A percentile compares a stretch with the other conserved stretches of the same genome.
These are phyloP conservation scores for Elephantulus edwardii DNA, from an alignment of 2,113 vertebrate genomes.

Conservation along the genomic window DNA sequence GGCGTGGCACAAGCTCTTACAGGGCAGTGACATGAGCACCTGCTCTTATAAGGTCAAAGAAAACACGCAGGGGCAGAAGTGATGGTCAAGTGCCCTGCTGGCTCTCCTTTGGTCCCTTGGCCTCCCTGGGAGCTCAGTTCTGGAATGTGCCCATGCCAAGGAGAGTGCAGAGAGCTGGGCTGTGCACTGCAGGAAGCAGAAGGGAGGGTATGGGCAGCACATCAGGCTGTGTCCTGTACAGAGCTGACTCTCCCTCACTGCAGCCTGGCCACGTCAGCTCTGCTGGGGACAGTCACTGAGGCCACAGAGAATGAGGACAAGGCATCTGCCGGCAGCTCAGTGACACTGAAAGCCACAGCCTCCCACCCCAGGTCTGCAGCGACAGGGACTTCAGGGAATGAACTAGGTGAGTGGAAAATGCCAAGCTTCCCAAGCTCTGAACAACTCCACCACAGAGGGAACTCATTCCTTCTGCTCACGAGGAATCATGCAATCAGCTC, in stretches of 20 bases:
- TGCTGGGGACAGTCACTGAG: neutral
- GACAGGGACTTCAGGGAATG: neutral
- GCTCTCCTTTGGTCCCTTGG: too few relatives aligned
- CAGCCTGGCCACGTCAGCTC: neutral
- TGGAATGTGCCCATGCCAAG: accelerated
- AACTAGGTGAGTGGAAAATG: constrained; percentile 55
- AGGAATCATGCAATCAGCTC: constrained; percentile 15
- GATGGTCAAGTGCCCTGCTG: too few relatives aligned
- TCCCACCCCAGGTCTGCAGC: neutral
- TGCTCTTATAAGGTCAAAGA: neutral
- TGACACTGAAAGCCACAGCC: neutral
- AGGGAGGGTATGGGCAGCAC: accelerated
- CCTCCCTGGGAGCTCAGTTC: too few relatives aligned
- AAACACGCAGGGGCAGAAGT: too few relatives aligned
- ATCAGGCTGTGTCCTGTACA: neutral
- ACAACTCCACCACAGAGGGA: constrained; percentile 41
- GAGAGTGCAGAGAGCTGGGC: neutral
- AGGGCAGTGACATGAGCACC: neutral
- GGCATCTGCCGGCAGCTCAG: neutral
- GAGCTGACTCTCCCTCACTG: too few relatives aligned
- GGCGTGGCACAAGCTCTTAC: neutral
- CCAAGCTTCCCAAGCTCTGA: neutral
- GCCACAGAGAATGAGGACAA: accelerated
- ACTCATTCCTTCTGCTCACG: neutral
- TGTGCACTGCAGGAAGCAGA: neutral